phyloP scores from a whole-genome alignment of 2,797 vertebrate genomes.

The Alca torda region DNA sequence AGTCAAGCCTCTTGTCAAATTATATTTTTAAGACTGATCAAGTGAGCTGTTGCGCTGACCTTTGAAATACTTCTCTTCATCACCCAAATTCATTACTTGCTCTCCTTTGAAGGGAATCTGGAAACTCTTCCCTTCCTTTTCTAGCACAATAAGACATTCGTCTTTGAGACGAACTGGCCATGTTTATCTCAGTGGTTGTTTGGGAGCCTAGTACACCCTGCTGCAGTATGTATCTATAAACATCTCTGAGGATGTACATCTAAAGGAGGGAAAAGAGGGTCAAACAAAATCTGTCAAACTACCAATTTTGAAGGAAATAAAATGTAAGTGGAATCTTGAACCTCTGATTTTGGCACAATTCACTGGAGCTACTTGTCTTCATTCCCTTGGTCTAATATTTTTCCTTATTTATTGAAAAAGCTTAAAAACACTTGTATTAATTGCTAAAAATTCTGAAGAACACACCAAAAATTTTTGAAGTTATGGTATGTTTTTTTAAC shows the following conservation, averaged over 20 bases:
- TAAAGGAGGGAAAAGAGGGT: not conserved
- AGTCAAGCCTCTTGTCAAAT: not conserved
- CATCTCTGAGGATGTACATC: too few relatives aligned
- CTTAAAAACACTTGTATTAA: not conserved
- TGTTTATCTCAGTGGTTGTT: not conserved
- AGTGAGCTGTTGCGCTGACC: not conserved
- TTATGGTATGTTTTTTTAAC: not conserved
- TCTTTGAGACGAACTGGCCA: not conserved
- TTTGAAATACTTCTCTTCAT: not conserved
- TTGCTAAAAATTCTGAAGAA: not conserved
- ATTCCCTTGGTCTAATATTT: not conserved
- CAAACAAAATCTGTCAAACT: not conserved
- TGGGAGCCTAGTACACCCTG: not conserved
- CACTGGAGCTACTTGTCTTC: not conserved
- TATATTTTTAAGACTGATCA: not conserved
- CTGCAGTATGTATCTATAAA: not conserved
- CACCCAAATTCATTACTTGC: not conserved
- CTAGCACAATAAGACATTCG: not conserved
- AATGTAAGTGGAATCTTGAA: not conserved
- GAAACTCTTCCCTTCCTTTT: not conserved
- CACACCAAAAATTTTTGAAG: fast-evolving
- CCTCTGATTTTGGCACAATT: not conserved
- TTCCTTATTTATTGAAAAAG: not conserved
- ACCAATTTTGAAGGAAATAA: not conserved
- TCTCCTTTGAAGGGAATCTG: not conserved